Percentiles rank a stretch among this genome's conserved stretches.
Conservation (phyloP, 1,140 invertebrate species). For the Bactericera cockerelli region DNA sequence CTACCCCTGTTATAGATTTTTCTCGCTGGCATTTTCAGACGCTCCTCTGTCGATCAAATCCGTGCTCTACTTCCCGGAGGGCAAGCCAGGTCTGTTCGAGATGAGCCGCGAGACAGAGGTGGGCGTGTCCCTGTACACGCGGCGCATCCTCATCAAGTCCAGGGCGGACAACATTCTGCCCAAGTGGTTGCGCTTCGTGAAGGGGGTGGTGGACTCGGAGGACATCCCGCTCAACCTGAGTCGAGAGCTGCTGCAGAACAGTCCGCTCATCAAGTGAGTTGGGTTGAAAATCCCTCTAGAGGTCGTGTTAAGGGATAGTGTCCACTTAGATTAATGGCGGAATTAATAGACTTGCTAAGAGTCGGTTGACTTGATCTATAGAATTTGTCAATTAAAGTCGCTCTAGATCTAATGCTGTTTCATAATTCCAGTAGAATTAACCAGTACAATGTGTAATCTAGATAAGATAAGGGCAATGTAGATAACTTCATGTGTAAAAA, state of each 20-base stretch:
- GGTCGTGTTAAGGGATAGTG: no score
- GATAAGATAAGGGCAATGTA: no score
- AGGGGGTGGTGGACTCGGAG: constrained; percentile 94
- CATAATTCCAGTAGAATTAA: no score
- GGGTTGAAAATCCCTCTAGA: no score
- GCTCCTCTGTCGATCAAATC: constrained; percentile 81
- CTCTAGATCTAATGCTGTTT: no score
- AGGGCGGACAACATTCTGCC: constrained; percentile 81
- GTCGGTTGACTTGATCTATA: constrained; percentile 15
- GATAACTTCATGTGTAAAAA: no score
- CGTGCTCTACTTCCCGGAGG: constrained; percentile 83
- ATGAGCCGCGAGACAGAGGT: constrained; percentile 64
- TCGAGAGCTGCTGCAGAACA: constrained; percentile 88
- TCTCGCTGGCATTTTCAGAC: constrained; percentile 43
- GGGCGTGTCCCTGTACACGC: constrained; percentile 75
- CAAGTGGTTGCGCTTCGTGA: constrained; percentile 86
- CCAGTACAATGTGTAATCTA: no score
- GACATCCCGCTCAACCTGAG: constrained; percentile 96
- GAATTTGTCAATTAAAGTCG: no score
- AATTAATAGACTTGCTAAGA: no score
- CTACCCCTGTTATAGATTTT: no score
- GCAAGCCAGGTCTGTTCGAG: constrained; percentile 58
- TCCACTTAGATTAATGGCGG: no score
- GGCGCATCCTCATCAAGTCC: constrained; percentile 77
- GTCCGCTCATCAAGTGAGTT: constrained; percentile 60